Evolutionary conservation across 2,888 invertebrate genomes (phyloP).

Genomic region (Idaea dimidiata): DNA sequence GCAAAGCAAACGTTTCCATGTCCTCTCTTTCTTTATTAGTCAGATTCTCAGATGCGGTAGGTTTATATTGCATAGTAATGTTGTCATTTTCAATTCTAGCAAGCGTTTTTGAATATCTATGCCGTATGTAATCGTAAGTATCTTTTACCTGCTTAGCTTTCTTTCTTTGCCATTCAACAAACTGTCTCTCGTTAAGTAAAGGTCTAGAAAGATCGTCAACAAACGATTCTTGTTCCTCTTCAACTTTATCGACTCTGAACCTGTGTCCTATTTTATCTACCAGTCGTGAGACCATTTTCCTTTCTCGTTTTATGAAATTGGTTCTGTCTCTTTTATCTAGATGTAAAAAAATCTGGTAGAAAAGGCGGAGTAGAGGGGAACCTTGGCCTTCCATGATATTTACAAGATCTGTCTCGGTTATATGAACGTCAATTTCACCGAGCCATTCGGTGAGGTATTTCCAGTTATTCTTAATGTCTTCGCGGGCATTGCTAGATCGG

Average conservation of each 20-base stretch:
- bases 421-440: slow-evolving; percentile 65
- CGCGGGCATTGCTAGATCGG: slow-evolving; percentile 52
- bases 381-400: slow-evolving; percentile 75
- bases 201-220: slow-evolving; percentile 68
- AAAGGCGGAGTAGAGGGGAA: slow-evolving; percentile 75
- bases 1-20: slow-evolving; percentile 58
- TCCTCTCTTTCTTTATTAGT: slow-evolving; percentile 48
- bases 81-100: slow-evolving; percentile 53
- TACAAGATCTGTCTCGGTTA: slow-evolving; percentile 64
- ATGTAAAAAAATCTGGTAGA: slow-evolving; percentile 82
- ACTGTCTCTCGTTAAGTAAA: slow-evolving; percentile 67
- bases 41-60: slow-evolving; percentile 31
- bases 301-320: slow-evolving; percentile 75
- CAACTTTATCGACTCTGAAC: slow-evolving; percentile 57
- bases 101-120: slow-evolving; percentile 64
- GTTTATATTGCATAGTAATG: slow-evolving; percentile 25
- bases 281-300: slow-evolving; percentile 62
- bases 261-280: slow-evolving; percentile 63
- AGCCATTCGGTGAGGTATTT: slow-evolving; percentile 77
- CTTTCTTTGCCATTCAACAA: slow-evolving; percentile 81
- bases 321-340: slow-evolving; percentile 81
- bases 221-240: slow-evolving; percentile 51
- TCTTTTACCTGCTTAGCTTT: slow-evolving; percentile 69
- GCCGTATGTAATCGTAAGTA: slow-evolving; percentile 61
- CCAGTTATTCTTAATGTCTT: slow-evolving; percentile 76